These are phyloP conservation scores for Myocastor coypus DNA, from an alignment of 2,113 vertebrate species.

Conservation along the genomic window DNA sequence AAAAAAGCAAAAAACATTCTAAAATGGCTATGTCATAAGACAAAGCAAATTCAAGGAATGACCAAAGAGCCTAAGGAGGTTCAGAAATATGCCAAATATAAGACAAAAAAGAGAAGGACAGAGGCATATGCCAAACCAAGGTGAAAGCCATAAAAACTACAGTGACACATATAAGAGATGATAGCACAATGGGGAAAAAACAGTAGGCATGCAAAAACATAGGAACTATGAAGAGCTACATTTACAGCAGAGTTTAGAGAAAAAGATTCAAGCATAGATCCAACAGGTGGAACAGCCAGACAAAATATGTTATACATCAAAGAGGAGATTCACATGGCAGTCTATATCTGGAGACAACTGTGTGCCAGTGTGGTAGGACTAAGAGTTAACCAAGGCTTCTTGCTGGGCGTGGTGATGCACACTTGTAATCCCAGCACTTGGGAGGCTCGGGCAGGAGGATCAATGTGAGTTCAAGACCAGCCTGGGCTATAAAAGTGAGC, in stretches of 20 bases:
- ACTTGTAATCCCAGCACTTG: too few species aligned
- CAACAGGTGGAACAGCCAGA: neutral
- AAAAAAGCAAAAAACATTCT: neutral
- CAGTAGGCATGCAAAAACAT: neutral
- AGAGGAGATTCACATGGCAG: neutral
- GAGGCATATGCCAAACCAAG: too few species aligned
- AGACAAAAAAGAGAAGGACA: neutral
- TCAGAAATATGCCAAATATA: neutral
- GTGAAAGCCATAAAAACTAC: neutral
- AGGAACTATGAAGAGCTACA: neutral
- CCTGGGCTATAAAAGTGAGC: too few species aligned
- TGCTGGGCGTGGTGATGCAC: too few species aligned
- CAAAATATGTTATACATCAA: neutral
- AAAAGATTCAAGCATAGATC: neutral
- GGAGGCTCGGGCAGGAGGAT: too few species aligned
- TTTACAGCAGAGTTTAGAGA: neutral
- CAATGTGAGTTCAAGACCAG: too few species aligned
- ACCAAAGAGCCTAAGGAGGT: neutral
- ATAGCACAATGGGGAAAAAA: neutral
- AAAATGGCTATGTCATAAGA: neutral
- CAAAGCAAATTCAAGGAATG: neutral
- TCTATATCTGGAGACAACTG: neutral
- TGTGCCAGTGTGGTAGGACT: neutral
- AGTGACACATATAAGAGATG: neutral
- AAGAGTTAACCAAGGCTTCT: neutral